Conservation (phyloP, 1,140 invertebrate species). For the Bathynomus jamesi region DNA sequence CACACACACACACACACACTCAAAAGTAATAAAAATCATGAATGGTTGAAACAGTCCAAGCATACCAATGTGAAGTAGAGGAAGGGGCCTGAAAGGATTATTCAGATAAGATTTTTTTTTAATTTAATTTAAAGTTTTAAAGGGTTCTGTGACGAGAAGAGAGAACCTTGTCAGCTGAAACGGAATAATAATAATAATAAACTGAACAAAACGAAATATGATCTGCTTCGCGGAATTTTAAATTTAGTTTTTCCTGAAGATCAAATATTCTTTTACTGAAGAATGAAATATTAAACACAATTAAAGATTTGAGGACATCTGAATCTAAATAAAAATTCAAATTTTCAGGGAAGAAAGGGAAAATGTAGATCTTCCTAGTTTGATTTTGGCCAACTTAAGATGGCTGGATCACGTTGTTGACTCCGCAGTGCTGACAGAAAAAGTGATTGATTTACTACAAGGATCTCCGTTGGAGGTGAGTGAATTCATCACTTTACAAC, state of each 20-base stretch:
- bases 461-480: slow-evolving; percentile 19
- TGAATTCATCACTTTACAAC: neutral
- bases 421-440: slow-evolving; percentile 20
- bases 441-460: slow-evolving; percentile 28
- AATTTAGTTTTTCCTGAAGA: neutral
- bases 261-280: neutral
- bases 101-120: no score
- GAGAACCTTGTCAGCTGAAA: no score
- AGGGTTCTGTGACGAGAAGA: no score
- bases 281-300: neutral
- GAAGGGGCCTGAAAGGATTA: no score
- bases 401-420: slow-evolving; percentile 32
- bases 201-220: no score
- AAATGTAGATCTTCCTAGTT: slow-evolving; percentile 15
- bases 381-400: slow-evolving; percentile 33
- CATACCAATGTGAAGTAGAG: no score
- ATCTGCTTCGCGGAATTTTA: no score
- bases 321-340: neutral
- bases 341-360: slow-evolving; percentile 11
- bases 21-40: no score
- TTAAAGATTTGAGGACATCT: neutral
- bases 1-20: no score
- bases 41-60: no score
- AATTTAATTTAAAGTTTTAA: no score
- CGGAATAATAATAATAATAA: no score